These are phyloP conservation scores for Ictidomys tridecemlineatus DNA, from an alignment of 2,113 vertebrate genomes.

Conservation along the genomic window DNA sequence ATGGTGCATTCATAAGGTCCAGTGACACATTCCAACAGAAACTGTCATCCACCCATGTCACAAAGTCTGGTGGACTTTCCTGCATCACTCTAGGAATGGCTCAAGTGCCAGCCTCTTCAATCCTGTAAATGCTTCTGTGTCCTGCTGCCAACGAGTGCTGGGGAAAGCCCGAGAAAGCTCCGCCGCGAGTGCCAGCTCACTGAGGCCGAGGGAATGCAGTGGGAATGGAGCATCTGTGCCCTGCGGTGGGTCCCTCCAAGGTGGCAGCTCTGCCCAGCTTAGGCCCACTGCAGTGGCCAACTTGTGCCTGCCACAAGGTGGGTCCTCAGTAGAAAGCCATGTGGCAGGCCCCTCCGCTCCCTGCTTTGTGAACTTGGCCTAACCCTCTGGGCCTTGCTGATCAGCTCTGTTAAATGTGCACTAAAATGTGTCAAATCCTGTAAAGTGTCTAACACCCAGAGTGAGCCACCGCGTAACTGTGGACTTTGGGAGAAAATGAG, in stretches of 20 bases:
- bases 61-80: not conserved
- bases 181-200: rapidly evolving
- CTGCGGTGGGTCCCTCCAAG: not conserved
- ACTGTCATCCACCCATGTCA: not conserved
- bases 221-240: too few species aligned
- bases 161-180: not conserved
- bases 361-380: not conserved
- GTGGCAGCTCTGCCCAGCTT: not conserved
- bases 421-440: not conserved
- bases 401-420: not conserved
- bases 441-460: rapidly evolving
- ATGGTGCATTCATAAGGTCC: not conserved
- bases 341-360: not conserved
- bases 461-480: rapidly evolving
- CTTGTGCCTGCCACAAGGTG: not conserved
- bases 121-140: too few species aligned
- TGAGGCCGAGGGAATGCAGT: not conserved
- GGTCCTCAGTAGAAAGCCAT: not conserved
- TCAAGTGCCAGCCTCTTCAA: not conserved
- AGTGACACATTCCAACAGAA: not conserved
- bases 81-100: not conserved
- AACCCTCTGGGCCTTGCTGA: not conserved
- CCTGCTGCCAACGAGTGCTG: rapidly evolving
- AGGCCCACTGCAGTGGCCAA: too few species aligned
- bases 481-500: not conserved